phyloP scores from a whole-genome alignment of 2,888 invertebrate species.

The Merodon equestris region DNA sequence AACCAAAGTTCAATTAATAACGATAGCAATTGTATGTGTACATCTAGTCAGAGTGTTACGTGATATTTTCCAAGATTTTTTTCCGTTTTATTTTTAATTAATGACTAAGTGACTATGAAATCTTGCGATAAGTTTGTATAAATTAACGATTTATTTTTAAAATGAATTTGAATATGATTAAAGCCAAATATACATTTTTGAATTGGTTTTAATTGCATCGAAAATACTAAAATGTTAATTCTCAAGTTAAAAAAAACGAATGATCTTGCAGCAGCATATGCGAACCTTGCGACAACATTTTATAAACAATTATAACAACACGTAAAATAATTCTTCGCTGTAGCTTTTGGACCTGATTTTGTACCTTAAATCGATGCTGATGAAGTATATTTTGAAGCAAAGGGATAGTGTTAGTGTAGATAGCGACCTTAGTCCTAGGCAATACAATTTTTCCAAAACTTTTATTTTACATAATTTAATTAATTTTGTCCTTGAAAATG shows the following conservation, averaged over 20 bases:
- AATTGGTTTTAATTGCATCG: not conserved
- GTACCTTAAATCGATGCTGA: no score
- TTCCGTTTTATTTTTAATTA: conserved; percentile 34
- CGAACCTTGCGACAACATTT: no score
- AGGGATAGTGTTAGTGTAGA: no score
- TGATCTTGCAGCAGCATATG: no score
- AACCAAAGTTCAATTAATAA: conserved; percentile 41
- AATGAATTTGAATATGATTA: conserved; percentile 42
- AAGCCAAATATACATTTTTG: conserved; percentile 35
- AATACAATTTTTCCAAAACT: no score
- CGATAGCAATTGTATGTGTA: conserved; percentile 56
- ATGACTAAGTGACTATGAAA: conserved; percentile 3
- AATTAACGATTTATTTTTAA: conserved; percentile 45
- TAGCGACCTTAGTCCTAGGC: no score
- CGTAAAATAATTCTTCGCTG: no score
- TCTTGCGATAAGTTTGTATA: conserved; percentile 19
- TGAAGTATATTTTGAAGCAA: no score
- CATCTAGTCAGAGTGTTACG: conserved; percentile 67
- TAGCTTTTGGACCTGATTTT: no score
- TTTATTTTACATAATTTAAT: no score
- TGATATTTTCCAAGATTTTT: conserved; percentile 65
- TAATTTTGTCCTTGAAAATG: no score
- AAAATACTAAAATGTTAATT: not conserved
- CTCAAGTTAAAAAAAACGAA: not conserved
- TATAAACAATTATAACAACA: no score